Conservation (phyloP, 2,113 vertebrate species). For the Dromiciops gliroides region DNA sequence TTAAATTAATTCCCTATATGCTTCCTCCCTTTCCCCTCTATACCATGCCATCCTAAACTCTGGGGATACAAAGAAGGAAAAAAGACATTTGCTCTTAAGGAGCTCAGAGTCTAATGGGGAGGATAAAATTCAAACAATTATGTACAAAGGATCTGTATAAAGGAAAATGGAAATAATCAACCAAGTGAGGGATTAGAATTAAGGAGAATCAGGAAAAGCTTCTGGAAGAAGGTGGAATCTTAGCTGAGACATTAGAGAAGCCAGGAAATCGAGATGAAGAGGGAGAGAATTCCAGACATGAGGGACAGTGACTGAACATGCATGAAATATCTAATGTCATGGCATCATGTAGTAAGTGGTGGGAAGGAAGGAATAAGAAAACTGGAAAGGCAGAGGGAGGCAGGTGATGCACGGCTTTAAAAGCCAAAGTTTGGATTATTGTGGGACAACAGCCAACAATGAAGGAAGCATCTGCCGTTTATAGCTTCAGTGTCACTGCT, state of each 20-base stretch:
- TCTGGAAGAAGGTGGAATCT: not conserved
- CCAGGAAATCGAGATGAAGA: not conserved
- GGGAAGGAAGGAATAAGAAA: not conserved
- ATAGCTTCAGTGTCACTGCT: not conserved
- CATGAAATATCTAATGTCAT: not conserved
- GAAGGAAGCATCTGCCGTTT: not conserved
- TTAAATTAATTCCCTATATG: not conserved
- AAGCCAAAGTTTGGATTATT: not conserved
- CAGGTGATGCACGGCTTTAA: not conserved
- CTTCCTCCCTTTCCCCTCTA: too few species aligned
- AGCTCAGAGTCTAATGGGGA: not conserved
- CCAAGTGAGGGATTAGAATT: not conserved
- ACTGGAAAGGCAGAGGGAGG: not conserved
- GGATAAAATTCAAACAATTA: not conserved
- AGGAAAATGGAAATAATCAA: not conserved
- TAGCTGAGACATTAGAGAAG: not conserved
- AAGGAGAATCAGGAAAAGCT: not conserved
- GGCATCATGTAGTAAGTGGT: not conserved
- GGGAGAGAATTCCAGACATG: not conserved
- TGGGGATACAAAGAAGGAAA: not conserved
- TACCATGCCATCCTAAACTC: too few species aligned
- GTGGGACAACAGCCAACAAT: not conserved
- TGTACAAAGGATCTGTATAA: not conserved
- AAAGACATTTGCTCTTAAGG: not conserved
- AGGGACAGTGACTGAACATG: not conserved